Base-by-base conservation (phyloP, 1,140 invertebrate species). In the Calosoma granatense region DNA sequence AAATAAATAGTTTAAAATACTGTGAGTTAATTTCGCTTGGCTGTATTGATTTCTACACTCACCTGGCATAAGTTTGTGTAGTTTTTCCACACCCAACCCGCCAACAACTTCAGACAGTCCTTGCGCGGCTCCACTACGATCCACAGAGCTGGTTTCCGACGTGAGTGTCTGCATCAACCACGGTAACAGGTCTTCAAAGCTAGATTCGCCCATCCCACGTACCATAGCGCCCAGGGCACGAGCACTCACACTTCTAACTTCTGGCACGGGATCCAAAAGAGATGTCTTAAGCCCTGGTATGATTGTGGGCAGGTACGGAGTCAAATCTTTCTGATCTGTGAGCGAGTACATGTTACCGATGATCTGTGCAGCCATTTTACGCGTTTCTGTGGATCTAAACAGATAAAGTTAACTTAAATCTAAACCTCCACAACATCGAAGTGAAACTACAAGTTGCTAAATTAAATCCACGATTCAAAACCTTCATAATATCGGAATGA, bases 271-370 rank as follows among this genome's bases (percentile, higher is more conserved):
- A 79, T 99, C 97, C 1, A 99, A 74, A 36, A 99, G 76, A 51
- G 95, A 98, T 36, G 87, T 90, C 72, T 99, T 98, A 26, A 99
- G 70, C 0, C 96, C 96, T 2, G 97, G 97, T 56, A 99, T 95
- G 60, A 99, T 94, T 51, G 87, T 94, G 1, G 93, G 90, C 61
- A 99, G 76, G 72, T 99, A 99, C 0, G 97, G 97, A 54, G 89
- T 85, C 54, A 99, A 78, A 75, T 99, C 97, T 76, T 98, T 98
- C 70, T 98, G 94, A 76, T 99, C 96, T 0, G 97, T 98, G 9
- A 99, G 77, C 0, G 94, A 97, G 74, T 98, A 99, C 94, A 99
- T 98, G 72, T 98, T 99, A 43, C 96, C 95, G 64, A 99, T 98
- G 68, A 99, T 98, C 74, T 92, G 90, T n/a, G 94, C 92, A 20